A percentile compares a stretch with the other conserved stretches of the same genome.
Conservation (phyloP, 1,140 invertebrate genomes). For the Zophobas atratus region DNA sequence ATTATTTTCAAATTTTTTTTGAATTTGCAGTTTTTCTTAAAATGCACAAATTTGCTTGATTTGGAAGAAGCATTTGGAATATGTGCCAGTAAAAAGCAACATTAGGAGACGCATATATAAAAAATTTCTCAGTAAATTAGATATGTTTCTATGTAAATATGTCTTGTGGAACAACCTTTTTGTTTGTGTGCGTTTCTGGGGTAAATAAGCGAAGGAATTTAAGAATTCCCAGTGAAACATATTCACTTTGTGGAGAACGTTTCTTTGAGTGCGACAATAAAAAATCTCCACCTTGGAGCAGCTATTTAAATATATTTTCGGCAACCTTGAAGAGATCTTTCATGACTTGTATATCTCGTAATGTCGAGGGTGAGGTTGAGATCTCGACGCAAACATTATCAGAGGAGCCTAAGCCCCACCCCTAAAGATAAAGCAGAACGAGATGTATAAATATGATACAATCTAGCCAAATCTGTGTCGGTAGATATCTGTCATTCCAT, state of each 20-base stretch:
- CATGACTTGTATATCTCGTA: slow-evolving; percentile 17
- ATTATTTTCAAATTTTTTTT: no score
- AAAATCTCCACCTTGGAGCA: slow-evolving; percentile 5
- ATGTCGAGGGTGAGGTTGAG: slow-evolving; percentile 25
- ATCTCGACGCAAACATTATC: slow-evolving; percentile 34
- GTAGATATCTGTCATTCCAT: slow-evolving; percentile 29
- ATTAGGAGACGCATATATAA: no score
- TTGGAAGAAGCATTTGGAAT: no score
- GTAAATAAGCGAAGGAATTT: slow-evolving; percentile 27
- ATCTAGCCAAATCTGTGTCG: slow-evolving; percentile 18
- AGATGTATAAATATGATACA: slow-evolving; percentile 40
- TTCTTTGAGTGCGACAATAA: slow-evolving; percentile 17
- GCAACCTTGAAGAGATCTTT: slow-evolving; percentile 13
- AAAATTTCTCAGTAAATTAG: background rate
- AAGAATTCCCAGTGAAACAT: slow-evolving; percentile 7
- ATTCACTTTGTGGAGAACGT: slow-evolving; percentile 20
- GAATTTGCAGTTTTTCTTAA: no score
- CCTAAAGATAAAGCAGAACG: slow-evolving; percentile 13
- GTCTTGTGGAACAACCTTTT: slow-evolving; percentile 9
- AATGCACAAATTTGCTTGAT: no score
- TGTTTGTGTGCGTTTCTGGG: background rate
- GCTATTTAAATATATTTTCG: slow-evolving; percentile 40
- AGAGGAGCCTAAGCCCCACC: slow-evolving; percentile 12
- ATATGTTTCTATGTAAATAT: background rate
- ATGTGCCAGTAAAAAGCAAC: no score